Conservation (phyloP, 53 echinoderm and acorn worm genomes). For the Patiria pectinifera region DNA sequence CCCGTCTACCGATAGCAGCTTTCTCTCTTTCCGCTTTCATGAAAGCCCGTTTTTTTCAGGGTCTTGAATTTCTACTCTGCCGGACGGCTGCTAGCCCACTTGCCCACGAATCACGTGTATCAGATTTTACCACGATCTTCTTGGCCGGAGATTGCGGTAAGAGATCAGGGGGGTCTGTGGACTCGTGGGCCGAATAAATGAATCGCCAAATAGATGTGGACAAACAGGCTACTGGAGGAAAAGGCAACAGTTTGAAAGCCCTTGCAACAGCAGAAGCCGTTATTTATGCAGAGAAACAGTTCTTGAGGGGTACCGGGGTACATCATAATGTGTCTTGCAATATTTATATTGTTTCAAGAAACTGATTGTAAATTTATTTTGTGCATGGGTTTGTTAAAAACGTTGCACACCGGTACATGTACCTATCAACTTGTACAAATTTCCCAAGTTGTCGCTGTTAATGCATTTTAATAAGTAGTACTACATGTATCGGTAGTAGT, state of each 20-base stretch:
- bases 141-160: neutral
- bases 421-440: too few relatives aligned
- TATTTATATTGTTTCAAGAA: too few relatives aligned
- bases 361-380: too few relatives aligned
- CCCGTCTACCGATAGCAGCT: neutral
- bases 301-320: too few relatives aligned
- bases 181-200: neutral
- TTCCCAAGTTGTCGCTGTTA: too few relatives aligned
- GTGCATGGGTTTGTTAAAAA: too few relatives aligned
- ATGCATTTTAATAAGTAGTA: too few relatives aligned
- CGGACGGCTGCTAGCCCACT: constrained; percentile 9
- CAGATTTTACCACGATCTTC: constrained; percentile 31
- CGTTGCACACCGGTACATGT: too few relatives aligned
- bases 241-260: neutral
- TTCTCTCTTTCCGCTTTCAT: neutral
- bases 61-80: constrained; percentile 28
- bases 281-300: neutral
- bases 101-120: constrained; percentile 32
- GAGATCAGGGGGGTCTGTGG: constrained; percentile 5
- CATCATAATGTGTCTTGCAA: too few relatives aligned
- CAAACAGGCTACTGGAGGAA: neutral
- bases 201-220: neutral
- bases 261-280: neutral
- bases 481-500: too few relatives aligned
- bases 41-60: neutral